A percentile compares a stretch with the other conserved stretches of the same genome.
These are phyloP conservation scores for Morbakka virulenta DNA, from an alignment of 30 jellyfish, hydroid and myxozoan genomes.

Conservation along the genomic window DNA sequence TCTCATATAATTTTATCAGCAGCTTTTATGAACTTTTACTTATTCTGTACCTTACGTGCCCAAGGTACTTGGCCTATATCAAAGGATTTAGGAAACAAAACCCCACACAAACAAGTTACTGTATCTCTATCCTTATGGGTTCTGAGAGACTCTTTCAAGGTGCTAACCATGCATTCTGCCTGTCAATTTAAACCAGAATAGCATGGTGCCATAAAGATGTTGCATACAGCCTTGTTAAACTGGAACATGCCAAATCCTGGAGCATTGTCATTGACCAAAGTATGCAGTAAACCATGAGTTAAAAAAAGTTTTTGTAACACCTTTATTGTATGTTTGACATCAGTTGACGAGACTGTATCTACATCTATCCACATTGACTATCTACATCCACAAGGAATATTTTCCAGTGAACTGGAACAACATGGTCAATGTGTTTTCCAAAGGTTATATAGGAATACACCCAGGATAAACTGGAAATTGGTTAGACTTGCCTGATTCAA, in stretches of 20 bases:
- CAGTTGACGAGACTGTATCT: not conserved
- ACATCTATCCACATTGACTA: not conserved
- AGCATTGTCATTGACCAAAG: not conserved
- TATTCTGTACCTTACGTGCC: too few relatives aligned
- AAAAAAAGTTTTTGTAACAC: not conserved
- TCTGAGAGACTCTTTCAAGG: too few relatives aligned
- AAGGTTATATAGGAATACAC: not conserved
- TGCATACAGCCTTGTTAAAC: too few relatives aligned
- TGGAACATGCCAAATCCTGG: not conserved
- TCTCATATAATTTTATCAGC: too few relatives aligned
- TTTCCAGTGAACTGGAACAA: not conserved
- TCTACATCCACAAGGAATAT: not conserved
- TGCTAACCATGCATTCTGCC: too few relatives aligned
- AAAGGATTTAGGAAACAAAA: too few relatives aligned
- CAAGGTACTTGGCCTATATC: too few relatives aligned
- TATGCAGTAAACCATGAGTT: not conserved
- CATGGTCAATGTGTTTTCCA: not conserved
- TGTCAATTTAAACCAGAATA: too few relatives aligned
- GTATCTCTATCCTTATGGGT: too few relatives aligned
- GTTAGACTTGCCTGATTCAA: not conserved
- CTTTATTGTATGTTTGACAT: not conserved
- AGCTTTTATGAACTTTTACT: too few relatives aligned
- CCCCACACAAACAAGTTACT: too few relatives aligned
- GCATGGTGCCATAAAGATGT: too few relatives aligned
- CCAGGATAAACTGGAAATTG: not conserved